Conservation (phyloP, 2,797 vertebrate genomes). For the Echeneis naucrates region DNA sequence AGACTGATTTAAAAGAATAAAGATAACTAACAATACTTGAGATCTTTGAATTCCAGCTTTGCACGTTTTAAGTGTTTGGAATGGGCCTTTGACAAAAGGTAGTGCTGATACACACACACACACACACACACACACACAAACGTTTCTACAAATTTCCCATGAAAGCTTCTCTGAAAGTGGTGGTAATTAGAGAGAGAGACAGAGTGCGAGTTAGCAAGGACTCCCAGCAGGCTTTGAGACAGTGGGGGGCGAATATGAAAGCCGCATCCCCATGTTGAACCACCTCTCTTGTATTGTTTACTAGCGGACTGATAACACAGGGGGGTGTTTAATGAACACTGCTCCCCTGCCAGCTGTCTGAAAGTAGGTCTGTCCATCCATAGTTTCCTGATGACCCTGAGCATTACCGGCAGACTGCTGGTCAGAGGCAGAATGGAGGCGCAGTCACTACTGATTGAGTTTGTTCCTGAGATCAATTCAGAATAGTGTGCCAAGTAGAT, state of each 20-base stretch:
- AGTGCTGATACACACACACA: constrained; percentile 7
- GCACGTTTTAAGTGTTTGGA: constrained; percentile 17
- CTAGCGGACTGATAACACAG: constrained; percentile 54
- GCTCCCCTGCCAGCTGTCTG: constrained; percentile 59
- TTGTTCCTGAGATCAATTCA: constrained; percentile 41
- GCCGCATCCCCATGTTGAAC: constrained; percentile 56
- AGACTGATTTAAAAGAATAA: constrained; percentile 60
- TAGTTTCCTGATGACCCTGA: constrained; percentile 65
- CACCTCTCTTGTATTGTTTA: constrained; percentile 73
- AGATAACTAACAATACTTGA: constrained; percentile 48
- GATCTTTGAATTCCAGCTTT: constrained; percentile 54
- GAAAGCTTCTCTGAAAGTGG: constrained; percentile 56
- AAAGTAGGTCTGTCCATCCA: constrained; percentile 63
- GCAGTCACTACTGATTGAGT: constrained; percentile 46
- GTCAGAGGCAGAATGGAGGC: constrained; percentile 52
- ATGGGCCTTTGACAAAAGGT: constrained; percentile 32
- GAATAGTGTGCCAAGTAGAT: constrained; percentile 28
- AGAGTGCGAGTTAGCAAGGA: constrained; percentile 52
- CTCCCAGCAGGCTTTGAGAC: constrained; percentile 59
- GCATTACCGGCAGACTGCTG: constrained; percentile 55
- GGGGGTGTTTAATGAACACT: constrained; percentile 73
- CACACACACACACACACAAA: constrained; percentile 23
- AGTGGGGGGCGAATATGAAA: constrained; percentile 65
- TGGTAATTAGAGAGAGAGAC: constrained; percentile 69
- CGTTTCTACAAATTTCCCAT: constrained; percentile 59